These are phyloP conservation scores for Leptopilina drosophilae DNA, from an alignment of 2,888 invertebrate species.

Conservation along the genomic window DNA sequence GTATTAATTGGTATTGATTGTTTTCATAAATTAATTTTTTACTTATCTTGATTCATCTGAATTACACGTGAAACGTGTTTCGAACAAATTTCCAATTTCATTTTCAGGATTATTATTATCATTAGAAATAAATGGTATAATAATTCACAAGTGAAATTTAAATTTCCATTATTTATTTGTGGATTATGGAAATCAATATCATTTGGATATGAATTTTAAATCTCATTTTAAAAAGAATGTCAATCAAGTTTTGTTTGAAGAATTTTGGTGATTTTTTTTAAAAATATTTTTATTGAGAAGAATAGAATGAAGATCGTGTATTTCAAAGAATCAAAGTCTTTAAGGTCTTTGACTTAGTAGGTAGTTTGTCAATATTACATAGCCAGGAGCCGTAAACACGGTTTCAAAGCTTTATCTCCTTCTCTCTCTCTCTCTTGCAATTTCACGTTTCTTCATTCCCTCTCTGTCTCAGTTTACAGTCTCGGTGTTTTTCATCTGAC, in stretches of 20 bases:
- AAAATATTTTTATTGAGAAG: too few species aligned
- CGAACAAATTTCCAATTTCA: not conserved
- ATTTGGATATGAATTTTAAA: too few species aligned
- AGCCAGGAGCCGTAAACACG: slow-evolving; percentile 6
- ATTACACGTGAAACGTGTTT: not conserved
- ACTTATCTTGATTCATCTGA: not conserved
- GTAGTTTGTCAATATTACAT: slow-evolving; percentile 10
- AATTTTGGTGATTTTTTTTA: not conserved
- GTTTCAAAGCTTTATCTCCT: not conserved
- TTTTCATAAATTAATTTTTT: not conserved
- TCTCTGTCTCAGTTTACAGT: slow-evolving; percentile 16
- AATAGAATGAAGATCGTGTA: not conserved
- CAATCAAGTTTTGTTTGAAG: not conserved
- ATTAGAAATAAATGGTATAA: not conserved
- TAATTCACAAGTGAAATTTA: not conserved
- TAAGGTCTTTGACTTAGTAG: not conserved
- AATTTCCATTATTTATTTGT: not conserved
- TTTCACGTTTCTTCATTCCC: not conserved
- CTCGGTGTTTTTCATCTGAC: slow-evolving; percentile 9
- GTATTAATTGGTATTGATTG: too few species aligned
- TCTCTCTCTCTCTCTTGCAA: not conserved
- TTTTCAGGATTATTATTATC: not conserved
- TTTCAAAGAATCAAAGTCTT: slow-evolving; percentile 2
- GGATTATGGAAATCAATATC: too few species aligned
- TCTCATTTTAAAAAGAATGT: too few species aligned